Conservation (phyloP, 92 coral and sea anemone species). For the Actinostola sp. region DNA sequence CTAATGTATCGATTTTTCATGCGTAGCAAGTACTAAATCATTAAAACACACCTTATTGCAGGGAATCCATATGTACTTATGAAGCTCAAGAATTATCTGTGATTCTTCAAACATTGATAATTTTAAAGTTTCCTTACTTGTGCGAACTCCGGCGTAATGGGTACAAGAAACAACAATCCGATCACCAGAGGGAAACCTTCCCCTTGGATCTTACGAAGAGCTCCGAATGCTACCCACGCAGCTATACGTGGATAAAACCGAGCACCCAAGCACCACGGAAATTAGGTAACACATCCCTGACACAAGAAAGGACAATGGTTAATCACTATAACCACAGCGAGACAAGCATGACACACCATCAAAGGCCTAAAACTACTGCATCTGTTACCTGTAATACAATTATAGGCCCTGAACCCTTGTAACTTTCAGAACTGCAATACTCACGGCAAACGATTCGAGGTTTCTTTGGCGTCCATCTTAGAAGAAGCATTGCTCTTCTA, state of each 20-base stretch:
- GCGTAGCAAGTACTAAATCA: too few relatives aligned
- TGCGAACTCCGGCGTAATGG: conserved; percentile 93
- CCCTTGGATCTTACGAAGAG: conserved; percentile 78
- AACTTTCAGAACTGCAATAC: background rate
- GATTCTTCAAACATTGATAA: too few relatives aligned
- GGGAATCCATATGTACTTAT: too few relatives aligned
- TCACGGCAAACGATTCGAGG: conserved; percentile 42
- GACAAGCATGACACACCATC: too few relatives aligned
- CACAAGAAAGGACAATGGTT: background rate
- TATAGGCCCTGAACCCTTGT: background rate
- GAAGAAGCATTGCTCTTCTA: conserved; percentile 38
- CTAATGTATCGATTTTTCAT: too few relatives aligned
- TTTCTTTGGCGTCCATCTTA: conserved; percentile 51
- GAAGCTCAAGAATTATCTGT: too few relatives aligned
- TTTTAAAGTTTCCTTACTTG: too few relatives aligned
- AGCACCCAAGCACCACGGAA: conserved; percentile 86
- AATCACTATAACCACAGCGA: background rate
- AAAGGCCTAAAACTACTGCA: too few relatives aligned
- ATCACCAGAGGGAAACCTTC: conserved; percentile 88
- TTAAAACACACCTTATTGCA: too few relatives aligned
- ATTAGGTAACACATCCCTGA: conserved; percentile 98
- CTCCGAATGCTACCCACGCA: conserved; percentile 85
- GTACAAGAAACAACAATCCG: conserved; percentile 87
- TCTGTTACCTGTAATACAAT: too few relatives aligned
- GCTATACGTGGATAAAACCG: conserved; percentile 93